phyloP scores from a whole-genome alignment of 2,797 vertebrate genomes.

The Psittacula echo region DNA sequence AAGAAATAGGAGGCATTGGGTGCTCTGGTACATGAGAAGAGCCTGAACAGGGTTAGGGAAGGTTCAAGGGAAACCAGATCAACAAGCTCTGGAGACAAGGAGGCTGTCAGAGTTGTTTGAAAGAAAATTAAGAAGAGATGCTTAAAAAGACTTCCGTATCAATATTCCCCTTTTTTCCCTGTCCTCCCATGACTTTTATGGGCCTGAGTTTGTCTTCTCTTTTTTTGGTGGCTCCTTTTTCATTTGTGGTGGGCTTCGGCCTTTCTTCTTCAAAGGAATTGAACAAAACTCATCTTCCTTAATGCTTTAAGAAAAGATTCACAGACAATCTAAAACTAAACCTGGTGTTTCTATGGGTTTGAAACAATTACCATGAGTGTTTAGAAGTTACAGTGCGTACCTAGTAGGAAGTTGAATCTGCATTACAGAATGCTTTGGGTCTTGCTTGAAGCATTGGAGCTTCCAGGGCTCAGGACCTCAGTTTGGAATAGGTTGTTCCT shows the following conservation, averaged over 20 bases:
- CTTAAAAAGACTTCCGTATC: neutral
- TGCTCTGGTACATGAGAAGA: neutral
- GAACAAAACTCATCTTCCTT: conserved; percentile 4
- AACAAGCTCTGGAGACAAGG: neutral
- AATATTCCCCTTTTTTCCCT: neutral
- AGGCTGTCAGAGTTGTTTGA: neutral
- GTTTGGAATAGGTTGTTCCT: neutral
- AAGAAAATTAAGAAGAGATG: neutral
- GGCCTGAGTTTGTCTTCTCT: neutral
- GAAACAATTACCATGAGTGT: neutral
- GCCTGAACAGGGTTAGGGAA: neutral
- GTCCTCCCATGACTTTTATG: neutral
- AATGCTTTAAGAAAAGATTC: neutral
- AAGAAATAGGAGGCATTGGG: neutral
- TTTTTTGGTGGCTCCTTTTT: neutral
- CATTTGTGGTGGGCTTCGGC: neutral
- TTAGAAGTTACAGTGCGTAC: neutral
- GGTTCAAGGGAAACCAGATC: neutral
- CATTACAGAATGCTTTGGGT: neutral
- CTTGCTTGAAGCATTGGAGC: neutral
- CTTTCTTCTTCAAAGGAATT: neutral
- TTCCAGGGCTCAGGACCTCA: neutral
- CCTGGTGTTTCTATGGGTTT: neutral
- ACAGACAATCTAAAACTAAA: neutral
- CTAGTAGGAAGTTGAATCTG: neutral